Conservation (phyloP, 1,140 invertebrate species). For the Drosophila erecta region DNA sequence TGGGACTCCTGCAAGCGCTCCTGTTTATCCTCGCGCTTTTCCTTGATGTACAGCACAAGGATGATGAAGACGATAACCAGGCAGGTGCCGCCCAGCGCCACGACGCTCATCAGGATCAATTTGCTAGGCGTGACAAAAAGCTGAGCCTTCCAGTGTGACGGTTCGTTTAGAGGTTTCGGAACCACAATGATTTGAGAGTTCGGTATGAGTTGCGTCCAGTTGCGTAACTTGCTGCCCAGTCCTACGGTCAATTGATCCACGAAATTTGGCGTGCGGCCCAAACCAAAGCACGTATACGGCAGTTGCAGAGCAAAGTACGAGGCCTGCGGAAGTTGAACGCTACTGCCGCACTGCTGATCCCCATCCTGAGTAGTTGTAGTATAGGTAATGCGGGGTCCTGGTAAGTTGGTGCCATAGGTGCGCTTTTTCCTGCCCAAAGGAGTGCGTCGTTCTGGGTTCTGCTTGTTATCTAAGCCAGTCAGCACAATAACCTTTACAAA, state of each 20-base stretch:
- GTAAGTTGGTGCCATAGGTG: slow-evolving; percentile 95
- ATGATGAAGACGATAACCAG: slow-evolving; percentile 94
- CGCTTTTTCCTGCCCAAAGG: slow-evolving; percentile 90
- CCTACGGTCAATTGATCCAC: slow-evolving; percentile 95
- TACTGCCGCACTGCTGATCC: slow-evolving; percentile 89
- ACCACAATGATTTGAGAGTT: slow-evolving; percentile 99
- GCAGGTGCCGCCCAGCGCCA: slow-evolving; percentile 94
- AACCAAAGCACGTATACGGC: slow-evolving; percentile 97
- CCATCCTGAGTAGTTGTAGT: slow-evolving; percentile 94
- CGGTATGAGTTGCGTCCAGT: slow-evolving; percentile 97
- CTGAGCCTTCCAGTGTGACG: slow-evolving; percentile 94
- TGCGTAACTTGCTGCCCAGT: slow-evolving; percentile 88
- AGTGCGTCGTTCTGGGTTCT: slow-evolving; percentile 89
- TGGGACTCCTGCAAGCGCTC: slow-evolving; percentile 95
- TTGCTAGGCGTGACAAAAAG: slow-evolving; percentile 98
- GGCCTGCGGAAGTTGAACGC: slow-evolving; percentile 96
- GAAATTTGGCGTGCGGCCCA: slow-evolving; percentile 98
- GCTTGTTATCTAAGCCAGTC: slow-evolving; percentile 91
- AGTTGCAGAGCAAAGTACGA: slow-evolving; percentile 96
- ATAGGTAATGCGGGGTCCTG: slow-evolving; percentile 95
- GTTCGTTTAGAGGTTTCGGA: slow-evolving; percentile 92
- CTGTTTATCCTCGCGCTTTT: slow-evolving; percentile 95
- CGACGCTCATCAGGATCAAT: slow-evolving; percentile 95
- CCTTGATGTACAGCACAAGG: slow-evolving; percentile 95
- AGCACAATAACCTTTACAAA: slow-evolving; percentile 98